A percentile compares a stretch with the other conserved stretches of the same genome.
Evolutionary conservation across 1,140 invertebrate genomes (phyloP).

Genomic region (Cepaea nemoralis): DNA sequence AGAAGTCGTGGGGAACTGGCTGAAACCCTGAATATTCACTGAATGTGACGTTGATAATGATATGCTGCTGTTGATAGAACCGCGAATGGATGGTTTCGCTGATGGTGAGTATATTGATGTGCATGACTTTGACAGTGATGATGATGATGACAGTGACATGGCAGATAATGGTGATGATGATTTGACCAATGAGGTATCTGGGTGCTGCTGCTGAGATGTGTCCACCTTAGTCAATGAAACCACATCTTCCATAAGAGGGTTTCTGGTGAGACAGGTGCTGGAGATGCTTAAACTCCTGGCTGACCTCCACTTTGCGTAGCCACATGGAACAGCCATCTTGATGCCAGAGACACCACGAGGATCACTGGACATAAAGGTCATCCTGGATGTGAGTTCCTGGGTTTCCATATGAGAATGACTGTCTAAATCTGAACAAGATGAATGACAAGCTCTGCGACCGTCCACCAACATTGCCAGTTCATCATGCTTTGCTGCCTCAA

Average conservation of each 20-base stretch:
- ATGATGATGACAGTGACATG: not conserved
- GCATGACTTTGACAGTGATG: slow-evolving; percentile 14
- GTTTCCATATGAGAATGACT: not conserved
- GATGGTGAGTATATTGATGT: not conserved
- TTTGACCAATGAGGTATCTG: slow-evolving; percentile 18
- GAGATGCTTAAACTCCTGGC: not conserved
- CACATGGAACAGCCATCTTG: not conserved
- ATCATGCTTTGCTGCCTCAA: slow-evolving; percentile 2
- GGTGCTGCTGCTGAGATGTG: not conserved
- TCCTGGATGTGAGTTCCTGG: not conserved
- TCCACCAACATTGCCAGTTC: not conserved
- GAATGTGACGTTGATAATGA: slow-evolving; percentile 14
- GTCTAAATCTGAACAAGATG: slow-evolving; percentile 3
- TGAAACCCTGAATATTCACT: slow-evolving; percentile 9
- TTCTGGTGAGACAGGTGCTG: not conserved
- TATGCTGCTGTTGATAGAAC: slow-evolving; percentile 24
- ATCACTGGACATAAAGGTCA: not conserved
- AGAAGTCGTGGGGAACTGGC: slow-evolving; percentile 65
- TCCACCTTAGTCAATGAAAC: not conserved
- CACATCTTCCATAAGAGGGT: not conserved
- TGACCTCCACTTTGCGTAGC: not conserved
- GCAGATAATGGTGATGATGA: slow-evolving; percentile 20
- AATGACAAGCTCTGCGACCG: not conserved
- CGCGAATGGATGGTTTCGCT: not conserved
- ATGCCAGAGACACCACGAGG: not conserved